Evolutionary conservation across 2,113 vertebrate genomes (phyloP), one percentile per base, ranked within the genome.

Genomic region (Ardeotis arabs): DNA sequence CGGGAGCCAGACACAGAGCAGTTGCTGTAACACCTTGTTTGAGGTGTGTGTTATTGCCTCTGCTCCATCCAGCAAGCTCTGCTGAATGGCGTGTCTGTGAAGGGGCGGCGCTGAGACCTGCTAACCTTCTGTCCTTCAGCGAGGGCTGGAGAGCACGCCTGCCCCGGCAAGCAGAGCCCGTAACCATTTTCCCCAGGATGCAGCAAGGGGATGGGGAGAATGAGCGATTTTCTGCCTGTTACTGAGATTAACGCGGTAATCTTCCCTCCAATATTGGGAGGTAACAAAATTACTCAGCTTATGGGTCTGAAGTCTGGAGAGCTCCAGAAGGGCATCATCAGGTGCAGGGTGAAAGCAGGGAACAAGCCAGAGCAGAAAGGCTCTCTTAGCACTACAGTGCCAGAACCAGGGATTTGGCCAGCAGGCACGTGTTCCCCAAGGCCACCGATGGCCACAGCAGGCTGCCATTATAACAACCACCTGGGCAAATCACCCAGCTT

Each of bases 281-380:
- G 97, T 63, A 94, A 98, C 73, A 92, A 96, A 96, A 70, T 91
- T 18, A 35, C 93, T 66, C 93, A 97, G 69, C 94, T 98, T 59
- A 76, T 76, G 90, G 77, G 58, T 58, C 92, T 98, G 86, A 96
- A 95, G 59, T 92, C 78, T 2, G 84, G 82, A 25, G 88, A 96
- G 14, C 63, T 98, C 33, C 95, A 97, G 75, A 97, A 96, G 66
- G 81, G 81, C 59, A 96, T 93, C 93, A 87, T 74, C 75, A 87
- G 94, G 47, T 63, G 44, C 39, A 75, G 77, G n/a, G 94, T 93
- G 85, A 96, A 97, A 85, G 96, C 86, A 28, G 88, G 93, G 89
- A 97, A 97, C 7, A 95, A 97, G 41, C 91, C 96, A 87, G 97
- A 96, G 76, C 95, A 97, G 64, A 97, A 97, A n/a, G 85, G 84